Evolutionary conservation across 2,797 vertebrate species (phyloP).

Genomic region (Chelon labrosus): DNA sequence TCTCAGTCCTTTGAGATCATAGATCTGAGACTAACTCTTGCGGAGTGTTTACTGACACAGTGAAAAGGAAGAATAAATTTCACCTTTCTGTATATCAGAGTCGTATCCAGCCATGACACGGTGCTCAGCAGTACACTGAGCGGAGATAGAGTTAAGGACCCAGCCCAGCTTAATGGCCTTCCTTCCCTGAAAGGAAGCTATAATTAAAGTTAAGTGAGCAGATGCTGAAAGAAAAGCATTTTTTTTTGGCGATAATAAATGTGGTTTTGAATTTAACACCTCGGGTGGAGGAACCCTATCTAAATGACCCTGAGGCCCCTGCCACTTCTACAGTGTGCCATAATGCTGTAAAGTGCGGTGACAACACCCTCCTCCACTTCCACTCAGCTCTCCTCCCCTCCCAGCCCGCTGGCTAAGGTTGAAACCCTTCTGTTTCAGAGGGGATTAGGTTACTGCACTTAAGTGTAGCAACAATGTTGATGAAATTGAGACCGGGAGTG

Average conservation of each 20-base stretch:
- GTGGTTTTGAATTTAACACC: slow-evolving; percentile 87
- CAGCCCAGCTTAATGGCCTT: slow-evolving; percentile 75
- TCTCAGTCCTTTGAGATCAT: slow-evolving; percentile 47
- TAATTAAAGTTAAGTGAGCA: slow-evolving; percentile 88
- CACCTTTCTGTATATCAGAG: slow-evolving; percentile 57
- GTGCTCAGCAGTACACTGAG: slow-evolving; percentile 36
- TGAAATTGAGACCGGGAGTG: slow-evolving; percentile 83
- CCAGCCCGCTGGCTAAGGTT: slow-evolving; percentile 78
- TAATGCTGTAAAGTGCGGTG: slow-evolving; percentile 75
- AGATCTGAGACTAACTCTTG: slow-evolving; percentile 37
- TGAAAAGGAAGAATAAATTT: slow-evolving; percentile 50
- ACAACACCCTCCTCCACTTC: slow-evolving; percentile 72
- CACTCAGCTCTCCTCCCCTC: slow-evolving; percentile 65
- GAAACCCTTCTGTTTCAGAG: slow-evolving; percentile 81
- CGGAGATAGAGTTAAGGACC: slow-evolving; percentile 63
- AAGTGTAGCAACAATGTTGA: slow-evolving; percentile 84
- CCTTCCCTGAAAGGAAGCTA: slow-evolving; percentile 76
- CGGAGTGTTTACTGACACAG: slow-evolving; percentile 60
- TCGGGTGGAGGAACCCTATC: slow-evolving; percentile 82
- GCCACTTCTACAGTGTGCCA: slow-evolving; percentile 74
- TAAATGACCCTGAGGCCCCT: slow-evolving; percentile 80
- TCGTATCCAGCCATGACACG: slow-evolving; percentile 55
- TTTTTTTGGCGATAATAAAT: slow-evolving; percentile 79
- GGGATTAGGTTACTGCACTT: slow-evolving; percentile 85
- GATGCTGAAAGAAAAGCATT: slow-evolving; percentile 85